Conservation (phyloP, 2,113 vertebrate genomes). For the Channa maculata region DNA sequence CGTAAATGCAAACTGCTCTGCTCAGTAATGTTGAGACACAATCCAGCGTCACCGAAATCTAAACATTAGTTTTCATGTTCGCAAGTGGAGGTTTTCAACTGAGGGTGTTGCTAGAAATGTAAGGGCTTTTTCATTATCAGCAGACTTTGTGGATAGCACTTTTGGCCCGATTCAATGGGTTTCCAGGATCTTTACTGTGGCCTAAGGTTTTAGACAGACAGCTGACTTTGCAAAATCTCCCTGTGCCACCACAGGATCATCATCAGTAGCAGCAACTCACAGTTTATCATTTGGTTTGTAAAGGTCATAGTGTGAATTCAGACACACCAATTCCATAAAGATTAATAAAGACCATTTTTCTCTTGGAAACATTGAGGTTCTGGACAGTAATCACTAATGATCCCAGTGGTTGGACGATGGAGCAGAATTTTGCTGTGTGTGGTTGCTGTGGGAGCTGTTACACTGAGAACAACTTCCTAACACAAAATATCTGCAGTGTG, state of each 20-base stretch:
- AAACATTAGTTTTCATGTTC: too few species aligned
- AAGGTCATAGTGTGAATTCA: slow-evolving; percentile 1
- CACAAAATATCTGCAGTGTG: slow-evolving; percentile 14
- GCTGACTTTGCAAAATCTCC: too few species aligned
- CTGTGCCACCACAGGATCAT: not conserved
- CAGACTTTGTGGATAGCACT: too few species aligned
- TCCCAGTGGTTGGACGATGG: not conserved
- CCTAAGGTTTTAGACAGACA: too few species aligned
- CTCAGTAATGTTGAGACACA: too few species aligned
- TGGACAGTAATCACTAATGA: slow-evolving; percentile 7
- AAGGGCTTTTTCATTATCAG: too few species aligned
- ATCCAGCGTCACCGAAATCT: too few species aligned
- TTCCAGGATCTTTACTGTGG: too few species aligned
- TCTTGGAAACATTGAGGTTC: not conserved
- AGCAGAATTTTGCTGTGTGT: not conserved
- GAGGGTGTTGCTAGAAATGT: too few species aligned
- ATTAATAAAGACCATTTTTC: not conserved
- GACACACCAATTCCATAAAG: not conserved
- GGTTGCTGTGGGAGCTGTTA: not conserved
- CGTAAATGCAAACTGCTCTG: too few species aligned
- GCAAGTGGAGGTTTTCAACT: too few species aligned
- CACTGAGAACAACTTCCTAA: slow-evolving; percentile 5
- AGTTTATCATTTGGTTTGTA: slow-evolving; percentile 17
- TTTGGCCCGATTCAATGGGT: too few species aligned
- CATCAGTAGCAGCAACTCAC: slow-evolving; percentile 1